Evolutionary conservation across 2,888 invertebrate species (phyloP).

Genomic region (Nemotelus nigrinus): DNA sequence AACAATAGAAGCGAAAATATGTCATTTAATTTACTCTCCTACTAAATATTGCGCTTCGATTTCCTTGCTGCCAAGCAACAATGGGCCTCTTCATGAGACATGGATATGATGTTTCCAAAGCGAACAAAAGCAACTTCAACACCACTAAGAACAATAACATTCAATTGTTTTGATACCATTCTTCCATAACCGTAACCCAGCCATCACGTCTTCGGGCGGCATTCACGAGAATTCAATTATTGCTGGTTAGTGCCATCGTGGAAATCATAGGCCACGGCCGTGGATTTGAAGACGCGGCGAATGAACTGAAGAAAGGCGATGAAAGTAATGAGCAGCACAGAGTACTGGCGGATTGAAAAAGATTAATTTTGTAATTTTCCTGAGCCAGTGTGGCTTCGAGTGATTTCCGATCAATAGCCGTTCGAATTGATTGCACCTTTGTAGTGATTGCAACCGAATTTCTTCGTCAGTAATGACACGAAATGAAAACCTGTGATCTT

Average conservation of each 20-base stretch:
- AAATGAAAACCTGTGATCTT: no score
- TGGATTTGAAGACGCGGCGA: background rate
- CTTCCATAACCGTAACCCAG: slow-evolving; percentile 28
- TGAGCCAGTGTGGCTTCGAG: no score
- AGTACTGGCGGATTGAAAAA: no score
- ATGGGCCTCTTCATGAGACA: background rate
- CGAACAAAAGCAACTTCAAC: background rate
- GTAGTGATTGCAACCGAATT: no score
- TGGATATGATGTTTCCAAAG: slow-evolving; percentile 11
- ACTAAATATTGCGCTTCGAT: background rate
- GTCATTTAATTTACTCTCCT: background rate
- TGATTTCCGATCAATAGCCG: no score
- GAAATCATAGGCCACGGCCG: slow-evolving; percentile 35
- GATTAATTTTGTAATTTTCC: no score
- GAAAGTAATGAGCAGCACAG: no score
- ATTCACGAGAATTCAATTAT: slow-evolving; percentile 34
- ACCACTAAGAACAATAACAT: slow-evolving; percentile 17
- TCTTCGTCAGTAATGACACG: no score
- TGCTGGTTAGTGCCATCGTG: background rate
- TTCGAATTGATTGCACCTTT: no score
- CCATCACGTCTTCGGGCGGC: slow-evolving; percentile 30
- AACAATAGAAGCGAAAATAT: slow-evolving; percentile 23
- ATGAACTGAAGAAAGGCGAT: background rate
- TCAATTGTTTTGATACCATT: slow-evolving; percentile 34
- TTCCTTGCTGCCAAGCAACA: background rate